Evolutionary conservation across 2,797 vertebrate genomes (phyloP).

Genomic region (Morelia viridis): DNA sequence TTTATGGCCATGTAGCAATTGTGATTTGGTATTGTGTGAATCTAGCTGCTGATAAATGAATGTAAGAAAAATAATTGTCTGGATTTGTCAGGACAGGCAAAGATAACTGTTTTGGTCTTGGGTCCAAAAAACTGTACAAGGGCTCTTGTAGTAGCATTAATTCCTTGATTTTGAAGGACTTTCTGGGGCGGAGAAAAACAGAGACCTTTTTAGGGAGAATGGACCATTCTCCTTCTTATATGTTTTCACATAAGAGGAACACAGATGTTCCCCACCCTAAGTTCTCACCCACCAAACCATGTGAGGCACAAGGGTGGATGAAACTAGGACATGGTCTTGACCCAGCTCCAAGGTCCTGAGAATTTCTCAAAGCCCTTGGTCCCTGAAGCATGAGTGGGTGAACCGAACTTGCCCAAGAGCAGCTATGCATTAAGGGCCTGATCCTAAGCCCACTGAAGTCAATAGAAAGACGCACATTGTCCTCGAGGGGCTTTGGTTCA

Average conservation of each 20-base stretch:
- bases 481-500: slow-evolving; percentile 48
- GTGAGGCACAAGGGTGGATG: not conserved
- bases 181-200: not conserved
- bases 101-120: not conserved
- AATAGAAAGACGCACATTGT: slow-evolving; percentile 46
- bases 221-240: not conserved
- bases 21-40: not conserved
- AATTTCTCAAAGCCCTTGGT: not conserved
- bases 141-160: not conserved
- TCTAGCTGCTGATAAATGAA: too few species aligned
- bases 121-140: not conserved
- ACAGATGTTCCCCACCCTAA: not conserved
- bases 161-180: not conserved
- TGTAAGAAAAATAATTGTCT: not conserved
- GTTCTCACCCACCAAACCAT: not conserved
- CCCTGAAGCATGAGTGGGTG: not conserved
- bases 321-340: not conserved
- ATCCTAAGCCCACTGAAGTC: slow-evolving; percentile 47
- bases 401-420: not conserved
- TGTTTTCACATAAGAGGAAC: not conserved
- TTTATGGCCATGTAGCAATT: not conserved
- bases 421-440: slow-evolving; percentile 36
- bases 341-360: not conserved
- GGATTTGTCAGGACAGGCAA: not conserved
- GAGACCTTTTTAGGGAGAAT: not conserved